These are phyloP conservation scores for Noctua pronuba DNA, from an alignment of 2,888 invertebrate species.

Conservation along the genomic window DNA sequence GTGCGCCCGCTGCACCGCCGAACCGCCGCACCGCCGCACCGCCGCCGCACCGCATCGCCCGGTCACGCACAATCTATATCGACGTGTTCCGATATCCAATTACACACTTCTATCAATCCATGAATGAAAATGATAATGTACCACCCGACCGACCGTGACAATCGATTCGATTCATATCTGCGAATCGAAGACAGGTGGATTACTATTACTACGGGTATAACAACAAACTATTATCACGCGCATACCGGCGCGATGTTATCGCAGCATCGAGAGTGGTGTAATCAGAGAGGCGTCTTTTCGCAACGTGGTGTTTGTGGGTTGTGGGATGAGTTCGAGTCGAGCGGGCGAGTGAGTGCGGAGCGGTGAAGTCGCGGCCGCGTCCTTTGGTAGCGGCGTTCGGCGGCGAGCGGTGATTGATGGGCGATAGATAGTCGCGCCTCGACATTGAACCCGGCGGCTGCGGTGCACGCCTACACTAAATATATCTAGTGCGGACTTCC, in stretches of 20 bases:
- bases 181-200: conserved; percentile 76
- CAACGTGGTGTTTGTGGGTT: conserved; percentile 6
- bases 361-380: conserved; percentile 57
- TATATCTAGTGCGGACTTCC: conserved; percentile 88
- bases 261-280: conserved; percentile 48
- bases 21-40: conserved; percentile 63
- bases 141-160: conserved; percentile 79
- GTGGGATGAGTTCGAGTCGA: conserved; percentile 66
- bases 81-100: conserved; percentile 78
- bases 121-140: conserved; percentile 83
- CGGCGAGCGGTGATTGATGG: conserved; percentile 85
- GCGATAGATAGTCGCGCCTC: conserved; percentile 86
- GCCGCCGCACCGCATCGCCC: conserved; percentile 59
- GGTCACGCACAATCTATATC: conserved; percentile 82
- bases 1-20: conserved; percentile 74
- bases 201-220: conserved; percentile 72
- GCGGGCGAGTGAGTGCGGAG: conserved; percentile 55
- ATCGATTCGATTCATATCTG: conserved; percentile 78
- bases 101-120: conserved; percentile 77
- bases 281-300: conserved; percentile 46
- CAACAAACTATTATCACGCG: conserved; percentile 74
- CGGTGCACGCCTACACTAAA: conserved; percentile 79
- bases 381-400: conserved; percentile 64
- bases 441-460: conserved; percentile 88
- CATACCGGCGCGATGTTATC: conserved; percentile 66